Evolutionary conservation across 2,113 vertebrate genomes (phyloP), one percentile per base, ranked within the genome.

Genomic region (Pampusana beccarii): DNA sequence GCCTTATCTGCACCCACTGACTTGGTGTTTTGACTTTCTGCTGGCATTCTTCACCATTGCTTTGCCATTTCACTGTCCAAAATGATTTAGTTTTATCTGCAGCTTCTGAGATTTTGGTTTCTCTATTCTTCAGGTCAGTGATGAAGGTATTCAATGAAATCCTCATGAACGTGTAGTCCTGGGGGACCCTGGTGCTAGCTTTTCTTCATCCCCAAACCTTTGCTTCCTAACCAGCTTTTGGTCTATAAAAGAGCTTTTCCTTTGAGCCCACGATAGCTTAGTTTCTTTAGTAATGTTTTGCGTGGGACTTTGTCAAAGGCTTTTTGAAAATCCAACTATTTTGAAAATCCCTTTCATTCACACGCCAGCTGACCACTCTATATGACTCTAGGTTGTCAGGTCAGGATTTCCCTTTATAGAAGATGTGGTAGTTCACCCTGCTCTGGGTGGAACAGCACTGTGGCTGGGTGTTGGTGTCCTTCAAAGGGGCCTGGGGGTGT

Each of bases 391-490:
- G n/a, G 20, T 80, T 66, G 73, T 12, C 0, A 0, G 70, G 69
- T 34, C 46, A 84, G 42, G 51, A 54, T 86, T 92, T 80, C 67
- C 18, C 24, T 42, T 48, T 34, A 11, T 8, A 33, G 21, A 29
- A 72, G 33, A 34, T 19, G 31, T 2, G 19, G 26, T 5, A 9
- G 0, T 26, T 88, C 18, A 46, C 44, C 18, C 44, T 46, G 44
- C 44, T 46, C 44, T 46, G 44, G 44, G 44, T 46, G 18, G 10
- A 73, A 2, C 11, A 10, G 62, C 10, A 2, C 21, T 78, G 46
- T 4, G 4, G 3, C 29, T 0, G 3, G 5, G 2, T 25, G 6
- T 25, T 0, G 0, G 33, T 60, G 34, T 53, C 10, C 11, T 19
- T 3, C 17, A 21, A n/a, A 67, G 33, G 11, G 6, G 5, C 9